Conservation (phyloP, 1,140 invertebrate genomes). For the Drosophila leontia region DNA sequence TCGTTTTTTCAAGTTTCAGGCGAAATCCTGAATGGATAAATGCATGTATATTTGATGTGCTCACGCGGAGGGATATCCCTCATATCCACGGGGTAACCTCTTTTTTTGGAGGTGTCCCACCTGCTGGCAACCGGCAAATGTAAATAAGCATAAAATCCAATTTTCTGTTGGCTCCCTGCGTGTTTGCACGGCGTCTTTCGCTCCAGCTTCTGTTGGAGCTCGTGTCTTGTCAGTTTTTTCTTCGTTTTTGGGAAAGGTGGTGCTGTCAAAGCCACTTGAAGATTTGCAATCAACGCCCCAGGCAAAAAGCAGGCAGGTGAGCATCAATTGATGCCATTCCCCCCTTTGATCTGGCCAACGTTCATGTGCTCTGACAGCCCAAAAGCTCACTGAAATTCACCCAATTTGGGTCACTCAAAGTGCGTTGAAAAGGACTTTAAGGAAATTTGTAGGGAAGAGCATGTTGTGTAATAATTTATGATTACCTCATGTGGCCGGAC, state of each 20-base stretch:
- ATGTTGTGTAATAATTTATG: conserved; percentile 52
- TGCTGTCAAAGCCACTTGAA: conserved; percentile 64
- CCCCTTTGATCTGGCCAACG: conserved; percentile 69
- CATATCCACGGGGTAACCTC: conserved; percentile 33
- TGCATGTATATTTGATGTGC: conserved; percentile 21
- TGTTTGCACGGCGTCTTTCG: conserved; percentile 32
- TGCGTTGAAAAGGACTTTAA: conserved; percentile 20
- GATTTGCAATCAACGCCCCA: conserved; percentile 65
- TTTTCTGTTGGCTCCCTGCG: conserved; percentile 59
- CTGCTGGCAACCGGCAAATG: conserved; percentile 49
- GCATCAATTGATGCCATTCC: conserved; percentile 69
- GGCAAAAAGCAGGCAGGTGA: conserved; percentile 48
- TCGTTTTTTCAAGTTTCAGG: conserved; percentile 1
- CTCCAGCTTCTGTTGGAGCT: conserved; percentile 2
- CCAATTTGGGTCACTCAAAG: conserved; percentile 34
- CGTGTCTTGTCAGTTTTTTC: conserved; percentile 43
- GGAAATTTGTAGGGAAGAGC: background rate
- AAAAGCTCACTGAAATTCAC: conserved; percentile 46
- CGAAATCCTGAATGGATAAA: conserved; percentile 26
- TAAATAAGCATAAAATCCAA: conserved; percentile 81
- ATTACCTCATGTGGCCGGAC: conserved; percentile 20
- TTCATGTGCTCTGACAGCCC: conserved; percentile 53
- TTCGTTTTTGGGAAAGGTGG: background rate
- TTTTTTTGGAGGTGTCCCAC: conserved; percentile 13
- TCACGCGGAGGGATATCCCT: conserved; percentile 8